phyloP scores from a whole-genome alignment of 2,797 vertebrate species.

The Iguana delicatissima region DNA sequence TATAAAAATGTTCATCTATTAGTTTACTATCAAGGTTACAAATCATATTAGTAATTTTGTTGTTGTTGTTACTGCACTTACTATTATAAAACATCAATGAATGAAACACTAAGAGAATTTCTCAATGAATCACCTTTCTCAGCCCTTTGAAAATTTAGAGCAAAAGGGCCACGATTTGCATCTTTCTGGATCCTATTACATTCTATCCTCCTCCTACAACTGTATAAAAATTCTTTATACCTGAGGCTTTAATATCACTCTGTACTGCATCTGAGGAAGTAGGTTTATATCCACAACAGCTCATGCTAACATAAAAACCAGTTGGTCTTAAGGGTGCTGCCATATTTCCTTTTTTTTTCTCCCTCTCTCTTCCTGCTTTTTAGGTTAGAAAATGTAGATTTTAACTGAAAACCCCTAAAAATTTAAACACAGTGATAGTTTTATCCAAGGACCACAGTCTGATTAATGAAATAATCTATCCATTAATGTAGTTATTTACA shows the following conservation, averaged over 20 bases:
- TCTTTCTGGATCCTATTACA: too few relatives aligned
- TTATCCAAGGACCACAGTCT: constrained; percentile 6
- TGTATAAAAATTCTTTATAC: too few relatives aligned
- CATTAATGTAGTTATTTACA: not conserved
- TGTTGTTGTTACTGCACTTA: constrained; percentile 50
- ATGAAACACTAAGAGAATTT: constrained; percentile 44
- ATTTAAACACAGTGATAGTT: constrained; percentile 34
- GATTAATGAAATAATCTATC: constrained; percentile 2
- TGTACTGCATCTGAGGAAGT: too few relatives aligned
- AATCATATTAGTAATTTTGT: constrained; percentile 58
- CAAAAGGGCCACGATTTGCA: too few relatives aligned
- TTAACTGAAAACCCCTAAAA: constrained; percentile 48
- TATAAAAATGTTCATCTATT: constrained; percentile 44
- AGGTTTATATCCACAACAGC: too few relatives aligned
- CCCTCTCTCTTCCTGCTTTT: too few relatives aligned
- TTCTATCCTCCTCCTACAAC: too few relatives aligned
- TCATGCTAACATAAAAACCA: too few relatives aligned
- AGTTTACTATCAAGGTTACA: constrained; percentile 41
- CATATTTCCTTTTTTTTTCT: too few relatives aligned
- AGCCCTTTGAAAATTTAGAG: not conserved
- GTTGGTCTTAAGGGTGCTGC: too few relatives aligned
- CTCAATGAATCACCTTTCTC: not conserved
- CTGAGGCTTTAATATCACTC: too few relatives aligned
- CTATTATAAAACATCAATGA: constrained; percentile 36
- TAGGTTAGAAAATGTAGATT: constrained; percentile 43